Evolutionary conservation across 2,888 invertebrate genomes (phyloP).

Genomic region (Hylaea fasciaria): DNA sequence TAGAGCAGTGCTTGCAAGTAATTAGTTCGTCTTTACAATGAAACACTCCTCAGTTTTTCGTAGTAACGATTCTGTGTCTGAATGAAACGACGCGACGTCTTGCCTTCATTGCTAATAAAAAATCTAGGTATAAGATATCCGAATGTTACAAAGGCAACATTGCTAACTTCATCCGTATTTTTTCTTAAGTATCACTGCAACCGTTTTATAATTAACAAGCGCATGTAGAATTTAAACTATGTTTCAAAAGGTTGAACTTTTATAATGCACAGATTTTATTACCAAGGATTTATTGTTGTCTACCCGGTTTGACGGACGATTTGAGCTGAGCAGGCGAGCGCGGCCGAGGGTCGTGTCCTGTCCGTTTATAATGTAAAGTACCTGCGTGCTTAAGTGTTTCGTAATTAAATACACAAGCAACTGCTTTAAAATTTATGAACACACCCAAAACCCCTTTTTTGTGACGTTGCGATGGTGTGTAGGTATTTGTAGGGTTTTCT

Average conservation of each 20-base stretch:
- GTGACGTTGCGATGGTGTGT: constrained; percentile 28
- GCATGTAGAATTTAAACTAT: too few relatives aligned
- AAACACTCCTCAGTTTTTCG: constrained; percentile 44
- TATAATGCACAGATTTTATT: constrained; percentile 25
- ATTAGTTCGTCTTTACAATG: constrained; percentile 38
- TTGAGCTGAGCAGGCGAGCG: constrained; percentile 20
- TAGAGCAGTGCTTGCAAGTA: constrained; percentile 54
- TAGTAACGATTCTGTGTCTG: constrained; percentile 37
- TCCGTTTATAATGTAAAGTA: constrained; percentile 36
- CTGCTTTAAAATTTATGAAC: constrained; percentile 39
- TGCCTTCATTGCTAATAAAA: too few relatives aligned
- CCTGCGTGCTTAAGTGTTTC: constrained; percentile 38
- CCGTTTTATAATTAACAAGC: too few relatives aligned
- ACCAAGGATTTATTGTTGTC: constrained; percentile 32
- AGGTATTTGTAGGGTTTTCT: constrained; percentile 10
- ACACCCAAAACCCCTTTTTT: constrained; percentile 34
- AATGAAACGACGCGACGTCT: constrained; percentile 12
- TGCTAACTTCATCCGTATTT: too few relatives aligned
- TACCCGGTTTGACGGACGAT: constrained; percentile 34
- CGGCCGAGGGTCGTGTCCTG: constrained; percentile 33
- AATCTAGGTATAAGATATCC: too few relatives aligned
- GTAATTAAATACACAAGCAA: constrained; percentile 43
- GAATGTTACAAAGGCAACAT: too few relatives aligned
- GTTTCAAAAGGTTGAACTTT: constrained; percentile 12
- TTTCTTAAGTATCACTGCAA: too few relatives aligned